These are phyloP conservation scores for Cataglyphis altisquamis DNA, from an alignment of 2,888 invertebrate species.

Conservation along the genomic window DNA sequence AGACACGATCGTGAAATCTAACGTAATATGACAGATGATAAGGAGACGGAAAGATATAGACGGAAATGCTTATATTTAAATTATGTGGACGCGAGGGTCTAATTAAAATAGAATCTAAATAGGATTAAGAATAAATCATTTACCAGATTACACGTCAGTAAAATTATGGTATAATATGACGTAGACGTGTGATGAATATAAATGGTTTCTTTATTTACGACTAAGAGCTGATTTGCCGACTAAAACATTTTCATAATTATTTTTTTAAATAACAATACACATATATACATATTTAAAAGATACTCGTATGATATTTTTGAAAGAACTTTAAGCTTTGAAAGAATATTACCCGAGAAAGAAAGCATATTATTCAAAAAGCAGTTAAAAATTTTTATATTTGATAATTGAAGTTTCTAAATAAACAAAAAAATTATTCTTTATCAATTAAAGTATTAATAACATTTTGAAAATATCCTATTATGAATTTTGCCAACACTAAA, in stretches of 20 bases:
- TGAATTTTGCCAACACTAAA: neutral
- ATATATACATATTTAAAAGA: neutral
- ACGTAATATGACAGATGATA: conserved; percentile 47
- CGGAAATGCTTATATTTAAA: conserved; percentile 24
- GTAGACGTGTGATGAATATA: conserved; percentile 26
- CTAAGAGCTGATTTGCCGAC: neutral
- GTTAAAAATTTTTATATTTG: neutral
- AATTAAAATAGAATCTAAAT: conserved; percentile 41
- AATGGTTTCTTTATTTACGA: conserved; percentile 8
- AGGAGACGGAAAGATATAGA: conserved; percentile 39
- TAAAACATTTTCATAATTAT: conserved; percentile 22
- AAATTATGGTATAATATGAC: conserved; percentile 32
- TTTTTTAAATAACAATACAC: neutral
- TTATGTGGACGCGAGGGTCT: conserved; percentile 6
- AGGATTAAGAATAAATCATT: conserved; percentile 32
- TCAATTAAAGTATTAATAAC: neutral
- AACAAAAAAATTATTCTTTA: neutral
- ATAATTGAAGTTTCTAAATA: neutral
- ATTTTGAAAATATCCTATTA: neutral
- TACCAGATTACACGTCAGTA: conserved; percentile 16
- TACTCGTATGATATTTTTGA: neutral
- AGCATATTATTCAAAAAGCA: neutral
- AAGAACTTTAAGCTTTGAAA: neutral
- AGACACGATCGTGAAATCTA: conserved; percentile 31
- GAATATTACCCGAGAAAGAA: neutral